A percentile compares a stretch with the other conserved stretches of the same genome.
These are phyloP conservation scores for Cinclus mexicanus DNA, from an alignment of 2,113 vertebrate species.

Conservation along the genomic window DNA sequence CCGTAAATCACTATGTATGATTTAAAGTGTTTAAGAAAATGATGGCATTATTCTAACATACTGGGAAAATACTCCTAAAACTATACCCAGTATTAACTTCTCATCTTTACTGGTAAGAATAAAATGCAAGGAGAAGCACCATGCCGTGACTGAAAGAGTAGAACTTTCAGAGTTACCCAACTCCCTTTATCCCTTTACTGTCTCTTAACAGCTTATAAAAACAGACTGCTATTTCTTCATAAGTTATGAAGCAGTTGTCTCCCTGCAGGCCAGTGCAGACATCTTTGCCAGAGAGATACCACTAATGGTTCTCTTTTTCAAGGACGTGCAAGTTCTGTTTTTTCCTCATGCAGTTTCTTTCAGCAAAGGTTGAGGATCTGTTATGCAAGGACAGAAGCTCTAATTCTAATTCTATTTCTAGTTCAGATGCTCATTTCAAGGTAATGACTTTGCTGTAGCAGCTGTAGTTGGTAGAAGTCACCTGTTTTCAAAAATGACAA, in stretches of 20 bases:
- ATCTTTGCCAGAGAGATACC: neutral
- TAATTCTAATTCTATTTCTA: neutral
- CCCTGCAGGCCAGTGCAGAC: neutral
- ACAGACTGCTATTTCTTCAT: neutral
- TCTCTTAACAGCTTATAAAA: neutral
- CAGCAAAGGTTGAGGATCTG: neutral
- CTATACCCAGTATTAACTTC: neutral
- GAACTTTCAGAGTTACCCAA: neutral
- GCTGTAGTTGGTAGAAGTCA: neutral
- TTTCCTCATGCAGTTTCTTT: neutral
- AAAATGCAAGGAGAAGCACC: neutral
- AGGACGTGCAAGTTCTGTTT: accelerated
- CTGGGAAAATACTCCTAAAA: neutral
- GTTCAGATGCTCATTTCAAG: neutral
- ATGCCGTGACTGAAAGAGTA: neutral
- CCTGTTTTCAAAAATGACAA: neutral
- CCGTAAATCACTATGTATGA: neutral
- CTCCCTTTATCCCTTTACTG: neutral
- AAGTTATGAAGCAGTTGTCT: neutral
- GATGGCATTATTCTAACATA: neutral
- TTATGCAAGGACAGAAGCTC: neutral
- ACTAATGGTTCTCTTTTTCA: neutral
- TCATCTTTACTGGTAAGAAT: neutral
- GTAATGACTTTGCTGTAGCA: neutral
- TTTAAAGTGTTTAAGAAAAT: neutral